Evolutionary conservation across 2,888 invertebrate genomes (phyloP), one percentile per base, ranked within the genome.

Genomic region (Cephus rjabovi): DNA sequence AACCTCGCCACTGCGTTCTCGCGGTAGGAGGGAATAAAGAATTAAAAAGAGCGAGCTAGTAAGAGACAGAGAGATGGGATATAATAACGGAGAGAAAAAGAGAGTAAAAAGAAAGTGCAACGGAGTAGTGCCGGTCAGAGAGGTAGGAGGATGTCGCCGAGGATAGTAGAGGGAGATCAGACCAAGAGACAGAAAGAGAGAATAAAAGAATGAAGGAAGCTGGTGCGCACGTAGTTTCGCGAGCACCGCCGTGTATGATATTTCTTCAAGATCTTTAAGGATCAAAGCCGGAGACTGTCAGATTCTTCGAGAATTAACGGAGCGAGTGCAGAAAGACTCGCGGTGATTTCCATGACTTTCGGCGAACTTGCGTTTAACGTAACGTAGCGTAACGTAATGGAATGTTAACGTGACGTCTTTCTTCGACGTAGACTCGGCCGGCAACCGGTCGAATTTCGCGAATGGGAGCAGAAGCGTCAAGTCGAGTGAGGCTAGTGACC

Each of bases 401-500:
- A 40, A 40, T 40, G 40, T 40, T 40, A 40, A 40, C 15, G 40
- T 40, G 15, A 40, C 15, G 40, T 40, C 40, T 4, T 15, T 40
- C 40, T 15, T 40, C 40, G 40, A 40, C 40, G 40, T 40, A 40
- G 40, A 40, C 40, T 40, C 40, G 40, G 15, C 40, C 40, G 40
- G 40, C 40, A 40, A 40, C 40, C 40, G 40, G 40, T 40, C 40
- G 40, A 40, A 40, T 40, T 40, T 40, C 70, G 30, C 70, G 70
- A 70, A 75, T 75, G 78, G 78, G 78, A 78, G 78, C 78, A 75
- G 75, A 75, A 75, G 75, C 77, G 40, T 40, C 40, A 40, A 40
- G 40, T 75, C 68, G 31, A 70, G 83, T 81, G 87, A 87, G 88
- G 88, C 88, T 90, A 90, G 90, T 90, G 90, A 90, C 90, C 89